Evolutionary conservation across 2,797 vertebrate species (phyloP).

Genomic region (Ispidina picta): DNA sequence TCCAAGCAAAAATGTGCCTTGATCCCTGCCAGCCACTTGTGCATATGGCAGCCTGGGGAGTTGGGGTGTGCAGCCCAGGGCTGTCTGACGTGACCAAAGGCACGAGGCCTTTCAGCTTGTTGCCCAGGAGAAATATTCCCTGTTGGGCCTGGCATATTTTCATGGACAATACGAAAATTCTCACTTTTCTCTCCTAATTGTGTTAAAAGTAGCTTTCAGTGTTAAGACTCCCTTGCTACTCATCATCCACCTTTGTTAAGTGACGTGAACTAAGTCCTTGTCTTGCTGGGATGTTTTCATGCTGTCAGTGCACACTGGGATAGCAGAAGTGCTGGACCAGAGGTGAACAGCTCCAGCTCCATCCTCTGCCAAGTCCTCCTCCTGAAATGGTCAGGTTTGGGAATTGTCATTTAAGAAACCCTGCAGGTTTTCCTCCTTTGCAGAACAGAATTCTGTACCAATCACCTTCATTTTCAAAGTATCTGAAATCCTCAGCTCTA

Average conservation of each 20-base stretch:
- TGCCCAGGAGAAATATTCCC: not conserved
- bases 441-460: not conserved
- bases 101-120: accelerated
- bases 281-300: not conserved
- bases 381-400: not conserved
- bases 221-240: not conserved
- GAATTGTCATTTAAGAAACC: not conserved
- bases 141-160: not conserved
- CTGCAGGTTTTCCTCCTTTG: not conserved
- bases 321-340: accelerated
- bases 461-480: not conserved
- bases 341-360: accelerated
- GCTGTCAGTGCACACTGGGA: not conserved
- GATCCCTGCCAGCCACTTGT: not conserved
- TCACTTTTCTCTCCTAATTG: not conserved
- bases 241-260: accelerated
- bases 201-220: not conserved
- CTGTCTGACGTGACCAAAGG: not conserved
- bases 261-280: not conserved
- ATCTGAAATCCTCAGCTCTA: not conserved
- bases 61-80: not conserved
- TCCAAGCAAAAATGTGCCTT: not conserved
- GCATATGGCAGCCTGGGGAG: accelerated
- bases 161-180: not conserved
- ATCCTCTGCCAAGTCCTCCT: not conserved